A percentile compares a stretch with the other conserved stretches of the same genome.
phyloP scores from a whole-genome alignment of 2,113 vertebrate genomes.

The Galemys pyrenaicus region DNA sequence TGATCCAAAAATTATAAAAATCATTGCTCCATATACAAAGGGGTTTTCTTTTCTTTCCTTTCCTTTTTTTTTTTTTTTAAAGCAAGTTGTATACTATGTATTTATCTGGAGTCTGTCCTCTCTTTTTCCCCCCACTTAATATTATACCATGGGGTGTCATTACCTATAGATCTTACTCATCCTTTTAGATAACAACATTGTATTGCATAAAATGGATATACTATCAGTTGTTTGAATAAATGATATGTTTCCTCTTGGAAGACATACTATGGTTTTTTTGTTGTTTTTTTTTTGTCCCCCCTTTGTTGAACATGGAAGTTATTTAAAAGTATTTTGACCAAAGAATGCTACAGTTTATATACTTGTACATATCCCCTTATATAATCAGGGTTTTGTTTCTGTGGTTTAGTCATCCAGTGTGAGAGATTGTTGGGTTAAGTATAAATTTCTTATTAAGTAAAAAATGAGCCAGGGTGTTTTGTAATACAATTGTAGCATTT shows the following conservation, averaged over 20 bases:
- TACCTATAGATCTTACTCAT: conserved; percentile 41
- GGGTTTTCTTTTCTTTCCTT: background rate
- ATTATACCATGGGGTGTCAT: background rate
- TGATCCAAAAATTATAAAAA: conserved; percentile 40
- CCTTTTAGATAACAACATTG: conserved; percentile 30
- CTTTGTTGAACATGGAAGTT: conserved; percentile 3
- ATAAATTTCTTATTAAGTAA: conserved; percentile 32
- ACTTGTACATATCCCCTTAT: background rate
- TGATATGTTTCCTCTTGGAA: no score
- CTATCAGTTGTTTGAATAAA: background rate
- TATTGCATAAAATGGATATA: conserved; percentile 12
- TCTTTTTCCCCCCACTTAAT: background rate
- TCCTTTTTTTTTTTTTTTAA: background rate
- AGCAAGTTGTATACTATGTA: background rate
- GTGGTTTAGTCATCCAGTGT: conserved; percentile 1
- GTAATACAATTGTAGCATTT: background rate
- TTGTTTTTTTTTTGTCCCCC: no score
- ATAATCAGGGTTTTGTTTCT: conserved; percentile 54
- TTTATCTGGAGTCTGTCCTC: background rate
- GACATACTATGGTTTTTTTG: no score
- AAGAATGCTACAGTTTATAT: conserved; percentile 9
- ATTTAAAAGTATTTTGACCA: conserved; percentile 27
- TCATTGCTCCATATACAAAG: background rate
- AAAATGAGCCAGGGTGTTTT: background rate
- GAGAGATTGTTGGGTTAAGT: background rate